Conservation (phyloP, 2,888 invertebrate species). For the Barypeithes pellucidus region DNA sequence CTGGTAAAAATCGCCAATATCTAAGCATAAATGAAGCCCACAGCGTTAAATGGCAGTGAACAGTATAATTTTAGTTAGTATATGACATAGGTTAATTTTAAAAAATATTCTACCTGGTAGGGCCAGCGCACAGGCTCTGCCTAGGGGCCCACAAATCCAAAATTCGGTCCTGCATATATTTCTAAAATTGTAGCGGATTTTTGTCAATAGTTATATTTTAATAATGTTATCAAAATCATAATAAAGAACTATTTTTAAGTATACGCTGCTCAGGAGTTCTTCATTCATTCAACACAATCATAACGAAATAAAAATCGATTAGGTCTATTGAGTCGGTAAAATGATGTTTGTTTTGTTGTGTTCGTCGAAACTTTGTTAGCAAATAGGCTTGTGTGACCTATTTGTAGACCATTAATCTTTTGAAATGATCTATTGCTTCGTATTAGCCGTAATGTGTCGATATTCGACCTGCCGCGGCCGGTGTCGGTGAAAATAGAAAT, state of each 20-base stretch:
- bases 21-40: too few relatives aligned
- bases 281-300: background rate
- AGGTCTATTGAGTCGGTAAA: constrained; percentile 23
- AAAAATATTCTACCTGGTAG: too few relatives aligned
- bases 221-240: background rate
- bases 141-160: too few relatives aligned
- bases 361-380: constrained; percentile 31
- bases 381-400: constrained; percentile 34
- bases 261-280: background rate
- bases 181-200: too few relatives aligned
- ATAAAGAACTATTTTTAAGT: background rate
- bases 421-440: constrained; percentile 38
- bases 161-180: too few relatives aligned
- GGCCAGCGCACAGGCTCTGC: too few relatives aligned
- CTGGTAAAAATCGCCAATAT: too few relatives aligned
- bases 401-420: constrained; percentile 41
- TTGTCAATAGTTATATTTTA: too few relatives aligned
- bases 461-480: constrained; percentile 4
- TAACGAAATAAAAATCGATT: constrained; percentile 23
- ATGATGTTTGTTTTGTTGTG: constrained; percentile 26
- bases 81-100: too few relatives aligned
- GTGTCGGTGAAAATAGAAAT: constrained; percentile 28
- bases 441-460: constrained; percentile 16
- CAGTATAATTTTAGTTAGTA: too few relatives aligned
- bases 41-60: too few relatives aligned